Evolutionary conservation across 37 sponge, comb jelly and placozoan genomes (phyloP), one percentile per base, ranked within the genome.

Genomic region (Cliona cf. orientalis): DNA sequence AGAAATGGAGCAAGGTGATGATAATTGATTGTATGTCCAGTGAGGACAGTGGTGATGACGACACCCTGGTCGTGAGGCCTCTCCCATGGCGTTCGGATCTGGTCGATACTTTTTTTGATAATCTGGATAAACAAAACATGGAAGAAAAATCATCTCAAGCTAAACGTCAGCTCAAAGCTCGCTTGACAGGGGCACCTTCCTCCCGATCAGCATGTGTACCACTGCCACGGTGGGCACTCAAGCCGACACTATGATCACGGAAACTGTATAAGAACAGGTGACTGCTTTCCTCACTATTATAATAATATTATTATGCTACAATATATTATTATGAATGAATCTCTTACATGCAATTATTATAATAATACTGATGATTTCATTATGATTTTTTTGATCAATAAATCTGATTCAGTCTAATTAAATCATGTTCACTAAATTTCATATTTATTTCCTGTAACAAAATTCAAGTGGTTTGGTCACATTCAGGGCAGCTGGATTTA

Each of bases 31-130:
- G 11, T 19, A 75, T 75, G 58, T 75, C 75, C 23, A 75, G 75
- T 58, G 75, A 75, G 5, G 58, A 55, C 23, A 75, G 75, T 32
- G 75, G 39, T 34, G 75, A 39, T 23, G 75, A 53, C 7, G 75
- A 75, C 36, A 11, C 9, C 6, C 5, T 67, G 6, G 14, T 67
- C 36, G 78, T 78, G 23, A 78, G 64, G 45, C 28, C 43, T 25
- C 64, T 78, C 11, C 78, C 65, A n/a, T 78, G 78, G 78, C 65
- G 64, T 32, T 61, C 65, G 3, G 28, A 17, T 5, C 40, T 39
- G 4, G 78, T 78, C 5, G 41, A 37, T 2, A 2, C 17, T 2
- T 64, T 78, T 5, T 53, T 66, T 14, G 29, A 29, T 21, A 9
- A 3, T 22, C 68, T 79, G 3, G 80, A 79, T 67, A 58, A 44